Evolutionary conservation across 2,113 vertebrate species (phyloP), one percentile per base, ranked within the genome.

Genomic region (Ancistrus triradiatus): DNA sequence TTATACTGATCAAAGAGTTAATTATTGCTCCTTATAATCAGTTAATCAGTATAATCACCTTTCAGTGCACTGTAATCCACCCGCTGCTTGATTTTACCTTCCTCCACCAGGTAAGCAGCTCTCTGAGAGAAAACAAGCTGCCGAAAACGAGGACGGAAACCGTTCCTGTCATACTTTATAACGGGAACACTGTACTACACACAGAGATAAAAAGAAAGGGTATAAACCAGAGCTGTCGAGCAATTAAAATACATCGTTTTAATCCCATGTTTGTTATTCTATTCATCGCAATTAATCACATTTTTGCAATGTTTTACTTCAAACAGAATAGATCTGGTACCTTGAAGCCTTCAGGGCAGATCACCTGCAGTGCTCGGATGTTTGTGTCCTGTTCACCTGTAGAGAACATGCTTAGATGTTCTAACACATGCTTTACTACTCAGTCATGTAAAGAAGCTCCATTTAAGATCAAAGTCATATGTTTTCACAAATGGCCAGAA

Each of bases 111-210:
- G 0, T 92, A 95, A 0, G 86, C 88, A 0, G 92, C 88, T 6
- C 81, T 74, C 56, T 86, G 86, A 17, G 92, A 95, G 47, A 98
- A 85, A 47, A 97, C 65, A 1, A 98, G 91, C 19, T 94, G 91
- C 49, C 95, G 71, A 4, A 81, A 85, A 3, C 91, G 85, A 0
- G 91, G 85, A 59, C 91, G 91, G 82, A 95, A 98, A 1, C 92
- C 92, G 0, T 92, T 95, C 69, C 93, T 85, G 85, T 98, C 93
- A 0, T 94, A 97, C 67, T 97, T 98, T 51, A 91, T 79, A 78
- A 94, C 93, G 0, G 91, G 86, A 19, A 86, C 80, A 0, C 89
- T 89, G 1, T 97, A 97, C 93, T 98, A 89, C 57, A 47, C 31
- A 17, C 18, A 35, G n/a, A 49, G 37, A n/a, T n/a, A 59, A 19